A percentile compares a stretch with the other conserved stretches of the same genome.
Conservation (phyloP, 53 echinoderm and acorn worm genomes). For the Hippasteria phrygiana region DNA sequence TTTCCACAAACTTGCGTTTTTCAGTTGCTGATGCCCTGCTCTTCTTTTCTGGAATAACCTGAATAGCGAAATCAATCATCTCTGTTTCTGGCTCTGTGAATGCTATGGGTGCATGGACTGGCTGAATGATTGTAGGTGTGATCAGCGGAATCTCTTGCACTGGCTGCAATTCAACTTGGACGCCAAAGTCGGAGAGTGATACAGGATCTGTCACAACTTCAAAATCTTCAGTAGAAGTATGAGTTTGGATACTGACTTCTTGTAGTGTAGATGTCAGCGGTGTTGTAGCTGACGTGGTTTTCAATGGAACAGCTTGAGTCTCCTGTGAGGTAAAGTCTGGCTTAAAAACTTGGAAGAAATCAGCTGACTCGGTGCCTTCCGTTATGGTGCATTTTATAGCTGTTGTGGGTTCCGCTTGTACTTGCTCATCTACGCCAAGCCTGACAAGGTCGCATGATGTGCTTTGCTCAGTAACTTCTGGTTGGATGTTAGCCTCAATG, state of each 20-base stretch:
- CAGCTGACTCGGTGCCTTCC: not conserved
- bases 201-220: not conserved
- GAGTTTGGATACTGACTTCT: slow-evolving; percentile 16
- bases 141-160: slow-evolving; percentile 22
- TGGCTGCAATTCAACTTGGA: slow-evolving; percentile 21
- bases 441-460: slow-evolving; percentile 17
- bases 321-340: slow-evolving; percentile 6
- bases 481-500: slow-evolving; percentile 27
- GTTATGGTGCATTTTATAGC: not conserved
- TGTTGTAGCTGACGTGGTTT: slow-evolving; percentile 1
- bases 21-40: slow-evolving; percentile 46
- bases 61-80: slow-evolving; percentile 31
- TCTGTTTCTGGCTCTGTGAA: slow-evolving; percentile 31
- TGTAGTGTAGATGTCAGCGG: not conserved
- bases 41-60: slow-evolving; percentile 22
- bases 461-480: not conserved
- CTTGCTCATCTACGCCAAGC: not conserved
- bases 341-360: slow-evolving; percentile 22
- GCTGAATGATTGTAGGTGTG: slow-evolving; percentile 22
- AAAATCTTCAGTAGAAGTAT: not conserved
- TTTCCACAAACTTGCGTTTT: slow-evolving; percentile 19
- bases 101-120: slow-evolving; percentile 42
- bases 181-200: slow-evolving; percentile 7
- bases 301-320: not conserved
- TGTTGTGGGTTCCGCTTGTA: not conserved